phyloP scores from a whole-genome alignment of 2,113 vertebrate genomes.

The Pituophis catenifer region DNA sequence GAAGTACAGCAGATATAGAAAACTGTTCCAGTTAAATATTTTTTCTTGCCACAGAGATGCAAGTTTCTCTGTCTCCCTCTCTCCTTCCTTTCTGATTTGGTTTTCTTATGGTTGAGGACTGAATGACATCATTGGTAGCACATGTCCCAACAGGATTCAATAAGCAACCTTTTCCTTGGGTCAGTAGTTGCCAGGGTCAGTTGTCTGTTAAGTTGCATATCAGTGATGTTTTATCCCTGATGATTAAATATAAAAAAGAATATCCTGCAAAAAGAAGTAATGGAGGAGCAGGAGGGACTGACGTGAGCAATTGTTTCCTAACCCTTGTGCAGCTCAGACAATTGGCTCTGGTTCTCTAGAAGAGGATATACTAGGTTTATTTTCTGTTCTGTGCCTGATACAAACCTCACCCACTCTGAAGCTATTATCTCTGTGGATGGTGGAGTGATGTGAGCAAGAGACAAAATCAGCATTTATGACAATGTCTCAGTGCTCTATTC shows the following conservation, averaged over 20 bases:
- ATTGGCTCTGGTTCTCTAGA: background rate
- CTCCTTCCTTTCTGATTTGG: background rate
- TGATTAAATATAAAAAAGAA: conserved; percentile 41
- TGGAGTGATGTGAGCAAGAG: background rate
- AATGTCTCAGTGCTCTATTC: background rate
- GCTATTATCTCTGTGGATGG: background rate
- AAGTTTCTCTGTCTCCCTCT: background rate
- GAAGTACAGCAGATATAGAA: background rate
- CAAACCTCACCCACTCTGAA: background rate
- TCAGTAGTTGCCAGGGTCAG: conserved; percentile 55
- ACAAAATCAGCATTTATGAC: background rate
- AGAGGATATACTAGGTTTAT: background rate
- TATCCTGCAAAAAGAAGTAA: background rate
- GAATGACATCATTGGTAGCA: conserved; percentile 25
- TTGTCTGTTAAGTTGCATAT: conserved; percentile 51
- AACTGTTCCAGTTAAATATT: background rate
- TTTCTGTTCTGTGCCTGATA: background rate
- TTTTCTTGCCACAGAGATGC: accelerated
- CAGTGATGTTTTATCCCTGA: conserved; percentile 40
- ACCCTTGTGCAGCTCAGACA: background rate
- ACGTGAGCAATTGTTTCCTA: background rate
- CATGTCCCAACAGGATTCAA: conserved; percentile 41
- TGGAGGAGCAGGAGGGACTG: background rate
- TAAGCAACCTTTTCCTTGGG: conserved; percentile 55
- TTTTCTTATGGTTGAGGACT: background rate